Evolutionary conservation across 2,888 invertebrate genomes (phyloP).

Genomic region (Trachelus tabidus): DNA sequence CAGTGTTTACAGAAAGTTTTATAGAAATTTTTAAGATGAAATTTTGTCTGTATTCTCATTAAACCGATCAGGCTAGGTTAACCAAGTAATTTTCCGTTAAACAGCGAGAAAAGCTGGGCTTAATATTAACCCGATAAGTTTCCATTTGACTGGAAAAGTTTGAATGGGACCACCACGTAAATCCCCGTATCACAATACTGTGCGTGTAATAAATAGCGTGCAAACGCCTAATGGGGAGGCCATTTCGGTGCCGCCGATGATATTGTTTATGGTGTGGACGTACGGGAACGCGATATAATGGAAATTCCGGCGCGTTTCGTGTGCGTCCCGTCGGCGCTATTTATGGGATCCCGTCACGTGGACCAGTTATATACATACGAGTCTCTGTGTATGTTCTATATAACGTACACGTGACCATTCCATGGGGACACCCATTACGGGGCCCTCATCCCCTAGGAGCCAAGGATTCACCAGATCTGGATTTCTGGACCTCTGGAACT

Average conservation of each 20-base stretch:
- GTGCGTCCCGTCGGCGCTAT: constrained; percentile 41
- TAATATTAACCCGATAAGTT: not conserved
- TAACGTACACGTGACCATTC: constrained; percentile 36
- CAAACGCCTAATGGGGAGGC: constrained; percentile 49
- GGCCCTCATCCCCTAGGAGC: not conserved
- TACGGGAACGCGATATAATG: constrained; percentile 54
- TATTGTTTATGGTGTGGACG: constrained; percentile 57
- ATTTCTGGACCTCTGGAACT: not conserved
- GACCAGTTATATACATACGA: not conserved
- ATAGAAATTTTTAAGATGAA: not conserved
- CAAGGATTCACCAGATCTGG: constrained; percentile 18
- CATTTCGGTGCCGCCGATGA: constrained; percentile 48
- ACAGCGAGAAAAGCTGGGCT: not conserved
- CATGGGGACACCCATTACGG: constrained; percentile 29
- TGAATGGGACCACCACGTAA: constrained; percentile 23
- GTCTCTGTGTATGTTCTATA: constrained; percentile 11
- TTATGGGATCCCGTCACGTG: constrained; percentile 50
- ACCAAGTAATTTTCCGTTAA: not conserved
- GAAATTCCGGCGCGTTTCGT: constrained; percentile 48
- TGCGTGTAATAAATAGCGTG: constrained; percentile 49
- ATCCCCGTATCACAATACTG: constrained; percentile 40
- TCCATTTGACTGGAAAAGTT: not conserved
- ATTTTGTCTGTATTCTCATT: not conserved
- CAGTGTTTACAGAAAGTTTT: not conserved
- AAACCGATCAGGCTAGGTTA: not conserved